These are phyloP conservation scores for Antennarius striatus DNA, from an alignment of 2,113 vertebrate species.

Conservation along the genomic window DNA sequence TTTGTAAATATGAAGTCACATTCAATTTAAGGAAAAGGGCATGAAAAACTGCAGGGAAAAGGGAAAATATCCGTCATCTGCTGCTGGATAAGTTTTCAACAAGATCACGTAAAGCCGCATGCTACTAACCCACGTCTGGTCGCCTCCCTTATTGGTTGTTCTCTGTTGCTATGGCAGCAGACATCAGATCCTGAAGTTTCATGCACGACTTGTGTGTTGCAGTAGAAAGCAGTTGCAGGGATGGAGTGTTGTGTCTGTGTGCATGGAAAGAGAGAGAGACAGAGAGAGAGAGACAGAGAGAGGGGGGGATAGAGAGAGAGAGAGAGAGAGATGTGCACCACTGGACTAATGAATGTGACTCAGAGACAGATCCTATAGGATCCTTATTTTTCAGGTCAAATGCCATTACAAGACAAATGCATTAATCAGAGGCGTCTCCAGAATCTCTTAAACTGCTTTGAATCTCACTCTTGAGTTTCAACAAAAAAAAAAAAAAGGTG, in stretches of 20 bases:
- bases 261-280: background rate
- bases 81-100: conserved; percentile 2
- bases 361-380: conserved; percentile 12
- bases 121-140: conserved; percentile 50
- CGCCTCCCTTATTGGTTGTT: conserved; percentile 64
- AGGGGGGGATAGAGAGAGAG: background rate
- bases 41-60: background rate
- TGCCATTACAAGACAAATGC: background rate
- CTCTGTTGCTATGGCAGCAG: conserved; percentile 78
- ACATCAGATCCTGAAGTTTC: conserved; percentile 69
- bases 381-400: background rate
- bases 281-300: too few species aligned
- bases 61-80: background rate
- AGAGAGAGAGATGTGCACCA: conserved; percentile 15
- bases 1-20: background rate
- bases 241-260: conserved; percentile 6
- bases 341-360: conserved; percentile 30
- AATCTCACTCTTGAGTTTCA: too few species aligned
- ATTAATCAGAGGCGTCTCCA: background rate
- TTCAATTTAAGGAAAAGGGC: background rate
- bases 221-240: conserved; percentile 43
- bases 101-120: conserved; percentile 15
- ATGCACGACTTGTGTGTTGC: conserved; percentile 32
- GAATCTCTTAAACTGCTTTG: too few species aligned
- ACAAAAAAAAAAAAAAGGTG: too few species aligned